Evolutionary conservation across 2,113 vertebrate genomes (phyloP), one percentile per base, ranked within the genome.

Genomic region (Chunga burmeisteri): DNA sequence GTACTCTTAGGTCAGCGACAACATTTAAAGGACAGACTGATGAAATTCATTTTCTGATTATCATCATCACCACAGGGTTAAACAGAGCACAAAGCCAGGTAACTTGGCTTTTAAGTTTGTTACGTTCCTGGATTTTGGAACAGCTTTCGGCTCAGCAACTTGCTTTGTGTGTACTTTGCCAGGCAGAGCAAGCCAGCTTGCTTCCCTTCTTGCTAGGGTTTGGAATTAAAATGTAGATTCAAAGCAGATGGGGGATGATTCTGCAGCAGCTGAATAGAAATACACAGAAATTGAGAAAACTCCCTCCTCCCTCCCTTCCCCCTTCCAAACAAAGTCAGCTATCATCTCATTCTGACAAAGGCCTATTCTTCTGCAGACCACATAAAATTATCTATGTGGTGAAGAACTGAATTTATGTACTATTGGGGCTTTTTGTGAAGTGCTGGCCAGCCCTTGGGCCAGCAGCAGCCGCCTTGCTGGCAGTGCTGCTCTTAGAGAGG

Each of bases 191-290:
- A 95, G 78, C 66, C 70, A 81, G 81, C 67, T 77, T 81, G 70
- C 70, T 94, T 82, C 77, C 49, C 91, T 93, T 80, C 81, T 94
- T 93, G 56, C 58, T 78, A 55, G 79, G 50, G 50, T 70, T 96
- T 92, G 89, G 71, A 95, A 93, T 90, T 89, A 85, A 94, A 91
- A 90, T 88, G 81, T 50, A 96, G 89, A 97, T 97, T 94, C 86
- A 91, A 96, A 97, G 93, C 96, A 97, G 95, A 96, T 96, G 96
- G 84, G 84, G 84, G 74, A 87, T 88, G 89, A 95, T 97, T 97
- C 95, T 94, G 84, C 81, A 66, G 70, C 84, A 93, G 87, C 88
- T 95, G 94, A 97, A 95, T 80, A 96, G 89, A 85, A 97, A 83
- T 70, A 77, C 81, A 62, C 49, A 94, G 74, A 87, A 95, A 91